phyloP scores from a whole-genome alignment of 2,113 vertebrate genomes.

The Toxotes chatareus region DNA sequence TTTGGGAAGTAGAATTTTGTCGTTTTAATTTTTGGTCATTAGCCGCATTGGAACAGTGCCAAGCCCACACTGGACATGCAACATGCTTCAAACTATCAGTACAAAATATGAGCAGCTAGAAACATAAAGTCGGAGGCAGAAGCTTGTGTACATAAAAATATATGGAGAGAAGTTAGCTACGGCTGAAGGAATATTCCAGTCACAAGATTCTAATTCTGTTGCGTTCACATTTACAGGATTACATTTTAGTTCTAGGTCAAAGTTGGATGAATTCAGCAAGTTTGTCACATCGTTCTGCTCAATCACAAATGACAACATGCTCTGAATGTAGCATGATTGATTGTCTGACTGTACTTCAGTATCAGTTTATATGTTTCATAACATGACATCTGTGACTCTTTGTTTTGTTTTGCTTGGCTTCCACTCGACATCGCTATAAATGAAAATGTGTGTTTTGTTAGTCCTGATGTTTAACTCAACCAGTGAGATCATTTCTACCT shows the following conservation, averaged over 20 bases:
- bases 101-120: background rate
- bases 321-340: too few species aligned
- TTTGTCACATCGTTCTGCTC: too few species aligned
- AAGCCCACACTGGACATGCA: too few species aligned
- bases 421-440: background rate
- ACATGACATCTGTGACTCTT: background rate
- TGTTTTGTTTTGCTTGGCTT: conserved; percentile 17
- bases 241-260: background rate
- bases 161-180: background rate
- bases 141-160: background rate
- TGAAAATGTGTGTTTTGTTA: conserved; percentile 21
- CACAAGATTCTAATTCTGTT: background rate
- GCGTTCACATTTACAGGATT: background rate
- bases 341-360: conserved; percentile 5
- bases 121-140: background rate
- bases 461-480: conserved; percentile 19
- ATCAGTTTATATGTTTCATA: conserved; percentile 2
- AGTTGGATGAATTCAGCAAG: background rate
- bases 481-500: conserved; percentile 32
- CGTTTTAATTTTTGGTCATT: background rate
- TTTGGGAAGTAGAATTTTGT: background rate
- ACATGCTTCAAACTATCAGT: background rate
- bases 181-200: background rate
- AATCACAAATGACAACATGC: too few species aligned
- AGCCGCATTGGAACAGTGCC: background rate